A percentile compares a stretch with the other conserved stretches of the same genome.
Conservation (phyloP, 2,797 vertebrate genomes). For the Channa striata region DNA sequence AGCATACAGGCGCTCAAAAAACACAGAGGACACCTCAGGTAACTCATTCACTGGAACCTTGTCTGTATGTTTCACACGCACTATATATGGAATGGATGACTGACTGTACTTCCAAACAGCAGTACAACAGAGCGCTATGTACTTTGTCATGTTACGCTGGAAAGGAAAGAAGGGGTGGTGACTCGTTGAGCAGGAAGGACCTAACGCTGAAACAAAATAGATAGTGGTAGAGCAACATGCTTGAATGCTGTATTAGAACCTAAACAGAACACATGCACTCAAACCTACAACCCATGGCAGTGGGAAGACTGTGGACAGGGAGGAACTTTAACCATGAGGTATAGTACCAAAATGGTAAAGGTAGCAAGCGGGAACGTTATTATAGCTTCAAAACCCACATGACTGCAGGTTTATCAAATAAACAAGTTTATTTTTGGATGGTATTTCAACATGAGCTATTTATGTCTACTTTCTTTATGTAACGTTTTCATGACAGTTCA, state of each 20-base stretch:
- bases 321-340: constrained; percentile 52
- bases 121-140: background rate
- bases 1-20: constrained; percentile 62
- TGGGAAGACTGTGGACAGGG: constrained; percentile 31
- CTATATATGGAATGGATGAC: background rate
- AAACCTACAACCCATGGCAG: constrained; percentile 56
- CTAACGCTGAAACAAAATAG: constrained; percentile 47
- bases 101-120: too few species aligned
- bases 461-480: background rate
- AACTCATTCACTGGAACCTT: background rate
- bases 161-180: constrained; percentile 30
- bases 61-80: too few species aligned
- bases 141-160: constrained; percentile 29
- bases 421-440: constrained; percentile 11
- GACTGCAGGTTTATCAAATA: constrained; percentile 10
- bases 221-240: constrained; percentile 41
- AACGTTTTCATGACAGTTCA: background rate
- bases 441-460: constrained; percentile 3
- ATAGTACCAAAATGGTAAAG: constrained; percentile 34
- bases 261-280: background rate
- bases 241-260: constrained; percentile 18
- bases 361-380: background rate
- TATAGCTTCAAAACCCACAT: background rate
- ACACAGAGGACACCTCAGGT: constrained; percentile 74
- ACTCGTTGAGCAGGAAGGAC: constrained; percentile 68